Evolutionary conservation across 2,113 vertebrate species (phyloP).

Genomic region (Rana temporaria): DNA sequence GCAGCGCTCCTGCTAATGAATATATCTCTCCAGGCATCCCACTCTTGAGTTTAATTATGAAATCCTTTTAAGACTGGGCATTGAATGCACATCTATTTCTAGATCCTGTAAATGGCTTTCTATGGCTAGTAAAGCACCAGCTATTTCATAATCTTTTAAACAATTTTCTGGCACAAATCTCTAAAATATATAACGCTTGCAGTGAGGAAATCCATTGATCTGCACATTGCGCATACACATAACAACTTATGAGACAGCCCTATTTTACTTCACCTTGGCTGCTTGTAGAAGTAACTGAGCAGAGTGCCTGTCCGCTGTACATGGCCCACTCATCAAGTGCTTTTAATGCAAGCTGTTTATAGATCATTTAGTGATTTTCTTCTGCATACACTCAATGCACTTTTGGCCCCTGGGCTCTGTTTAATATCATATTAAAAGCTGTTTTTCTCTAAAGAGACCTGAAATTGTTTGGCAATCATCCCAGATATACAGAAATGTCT

Average conservation of each 20-base stretch:
- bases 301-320: not conserved
- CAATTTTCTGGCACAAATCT: slow-evolving; percentile 13
- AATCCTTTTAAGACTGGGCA: slow-evolving; percentile 8
- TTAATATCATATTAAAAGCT: slow-evolving; percentile 55
- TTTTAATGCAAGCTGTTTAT: slow-evolving; percentile 16
- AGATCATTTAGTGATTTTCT: slow-evolving; percentile 21
- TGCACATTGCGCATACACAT: not conserved
- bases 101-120: not conserved
- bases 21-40: not conserved
- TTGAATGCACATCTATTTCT: slow-evolving; percentile 1
- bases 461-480: slow-evolving; percentile 43
- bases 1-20: not conserved
- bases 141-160: not conserved
- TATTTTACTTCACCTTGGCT: slow-evolving; percentile 5
- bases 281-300: not conserved
- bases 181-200: not conserved
- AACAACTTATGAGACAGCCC: not conserved
- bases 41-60: not conserved
- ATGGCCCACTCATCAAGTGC: slow-evolving; percentile 22
- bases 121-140: slow-evolving; percentile 15
- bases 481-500: slow-evolving; percentile 44
- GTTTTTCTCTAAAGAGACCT: slow-evolving; percentile 36
- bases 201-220: slow-evolving; percentile 8
- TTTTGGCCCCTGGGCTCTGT: slow-evolving; percentile 44
- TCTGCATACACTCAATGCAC: slow-evolving; percentile 16